A percentile compares a stretch with the other conserved stretches of the same genome.
phyloP scores from a whole-genome alignment of 2,888 invertebrate species.

The Clusia tigrina region DNA sequence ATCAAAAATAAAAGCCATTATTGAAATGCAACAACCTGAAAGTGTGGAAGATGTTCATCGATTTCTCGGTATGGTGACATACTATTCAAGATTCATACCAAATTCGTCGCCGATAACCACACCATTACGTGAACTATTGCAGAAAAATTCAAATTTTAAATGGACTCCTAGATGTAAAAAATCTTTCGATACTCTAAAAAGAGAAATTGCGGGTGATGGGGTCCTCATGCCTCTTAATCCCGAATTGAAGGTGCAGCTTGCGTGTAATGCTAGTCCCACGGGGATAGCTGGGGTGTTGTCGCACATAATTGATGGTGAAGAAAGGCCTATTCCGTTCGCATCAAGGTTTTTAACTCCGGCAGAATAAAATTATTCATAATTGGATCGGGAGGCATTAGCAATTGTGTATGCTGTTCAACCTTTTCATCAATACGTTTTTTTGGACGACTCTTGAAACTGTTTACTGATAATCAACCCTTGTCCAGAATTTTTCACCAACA shows the following conservation, averaged over 20 bases:
- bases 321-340: conserved; percentile 51
- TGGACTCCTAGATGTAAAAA: conserved; percentile 31
- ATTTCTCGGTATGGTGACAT: conserved; percentile 34
- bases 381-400: conserved; percentile 59
- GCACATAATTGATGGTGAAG: conserved; percentile 48
- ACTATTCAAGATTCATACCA: conserved; percentile 38
- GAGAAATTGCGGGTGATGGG: conserved; percentile 23
- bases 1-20: conserved; percentile 34
- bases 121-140: conserved; percentile 29
- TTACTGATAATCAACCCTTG: conserved; percentile 30
- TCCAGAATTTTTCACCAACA: conserved; percentile 28
- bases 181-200: conserved; percentile 31
- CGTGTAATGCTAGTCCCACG: conserved; percentile 21
- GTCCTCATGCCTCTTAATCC: conserved; percentile 31
- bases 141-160: conserved; percentile 25
- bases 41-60: conserved; percentile 28
- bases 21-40: conserved; percentile 26
- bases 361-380: conserved; percentile 55
- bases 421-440: conserved; percentile 51
- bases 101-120: conserved; percentile 32
- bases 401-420: conserved; percentile 50
- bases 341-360: no score
- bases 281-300: conserved; percentile 31
- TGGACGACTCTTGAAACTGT: conserved; percentile 24
- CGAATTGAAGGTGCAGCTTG: conserved; percentile 29